Conservation (phyloP, 2,113 vertebrate species). For the Atrichornis clamosus region DNA sequence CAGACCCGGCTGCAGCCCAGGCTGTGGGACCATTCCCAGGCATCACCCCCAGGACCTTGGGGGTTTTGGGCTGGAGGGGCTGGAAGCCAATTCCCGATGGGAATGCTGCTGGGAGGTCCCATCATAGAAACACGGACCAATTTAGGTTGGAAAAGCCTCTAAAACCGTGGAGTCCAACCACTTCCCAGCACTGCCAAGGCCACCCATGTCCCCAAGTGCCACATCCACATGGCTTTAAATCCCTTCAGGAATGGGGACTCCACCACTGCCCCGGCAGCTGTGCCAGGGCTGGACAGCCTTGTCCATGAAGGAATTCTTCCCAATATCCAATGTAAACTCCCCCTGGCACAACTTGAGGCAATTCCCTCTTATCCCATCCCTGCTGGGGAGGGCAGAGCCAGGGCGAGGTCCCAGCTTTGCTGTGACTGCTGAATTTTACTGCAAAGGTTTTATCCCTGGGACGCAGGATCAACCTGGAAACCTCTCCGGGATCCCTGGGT, state of each 20-base stretch:
- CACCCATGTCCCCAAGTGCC: neutral
- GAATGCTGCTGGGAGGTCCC: neutral
- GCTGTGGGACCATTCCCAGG: neutral
- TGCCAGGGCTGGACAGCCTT: neutral
- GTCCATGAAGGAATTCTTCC: neutral
- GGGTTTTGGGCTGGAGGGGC: neutral
- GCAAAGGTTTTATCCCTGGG: neutral
- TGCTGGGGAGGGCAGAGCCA: neutral
- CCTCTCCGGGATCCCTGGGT: neutral
- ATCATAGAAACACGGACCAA: neutral
- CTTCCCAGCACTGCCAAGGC: neutral
- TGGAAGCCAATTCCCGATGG: neutral
- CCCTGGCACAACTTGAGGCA: neutral
- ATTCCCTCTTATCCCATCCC: neutral
- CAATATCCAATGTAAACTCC: neutral
- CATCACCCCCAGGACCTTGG: accelerated
- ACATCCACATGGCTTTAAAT: neutral
- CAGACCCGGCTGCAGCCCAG: no score
- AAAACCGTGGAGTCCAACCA: neutral
- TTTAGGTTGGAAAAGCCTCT: neutral
- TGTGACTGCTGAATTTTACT: accelerated
- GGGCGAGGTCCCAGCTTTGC: neutral
- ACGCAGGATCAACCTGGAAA: neutral
- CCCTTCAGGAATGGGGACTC: neutral
- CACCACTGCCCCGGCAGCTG: neutral